A percentile compares a stretch with the other conserved stretches of the same genome.
Evolutionary conservation across 1,140 invertebrate species (phyloP).

Genomic region (Planococcus citri): DNA sequence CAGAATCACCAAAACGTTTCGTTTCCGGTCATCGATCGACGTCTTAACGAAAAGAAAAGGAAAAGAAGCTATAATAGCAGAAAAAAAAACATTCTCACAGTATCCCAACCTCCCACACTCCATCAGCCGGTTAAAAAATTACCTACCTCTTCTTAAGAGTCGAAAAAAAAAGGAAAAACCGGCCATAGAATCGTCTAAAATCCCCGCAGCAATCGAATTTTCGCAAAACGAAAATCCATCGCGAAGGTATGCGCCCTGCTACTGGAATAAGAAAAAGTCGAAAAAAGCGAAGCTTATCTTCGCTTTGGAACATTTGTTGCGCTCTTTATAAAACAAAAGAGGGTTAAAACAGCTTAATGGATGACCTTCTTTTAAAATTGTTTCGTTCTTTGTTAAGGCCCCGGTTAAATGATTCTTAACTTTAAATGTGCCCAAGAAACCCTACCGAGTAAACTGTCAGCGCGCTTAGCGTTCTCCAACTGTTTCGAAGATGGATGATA

Average conservation of each 20-base stretch:
- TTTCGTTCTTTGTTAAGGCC: constrained; percentile 7
- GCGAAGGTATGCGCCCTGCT: background rate
- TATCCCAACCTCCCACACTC: too few relatives aligned
- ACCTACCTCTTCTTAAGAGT: too few relatives aligned
- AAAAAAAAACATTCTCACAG: too few relatives aligned
- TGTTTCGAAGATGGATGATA: constrained; percentile 14
- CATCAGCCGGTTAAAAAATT: too few relatives aligned
- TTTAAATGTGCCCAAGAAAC: constrained; percentile 8
- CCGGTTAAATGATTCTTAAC: constrained; percentile 18
- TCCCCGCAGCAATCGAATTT: background rate
- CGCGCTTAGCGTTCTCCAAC: background rate
- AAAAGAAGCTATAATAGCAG: too few relatives aligned
- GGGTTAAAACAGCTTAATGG: constrained; percentile 13
- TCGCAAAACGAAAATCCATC: background rate
- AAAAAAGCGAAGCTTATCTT: background rate
- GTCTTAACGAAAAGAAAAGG: too few relatives aligned
- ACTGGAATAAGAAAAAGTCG: background rate
- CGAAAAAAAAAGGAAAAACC: too few relatives aligned
- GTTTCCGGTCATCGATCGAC: too few relatives aligned
- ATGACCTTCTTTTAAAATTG: constrained; percentile 17
- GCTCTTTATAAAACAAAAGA: constrained; percentile 14
- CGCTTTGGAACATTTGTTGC: background rate
- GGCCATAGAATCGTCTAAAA: background rate
- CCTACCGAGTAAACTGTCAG: constrained; percentile 16
- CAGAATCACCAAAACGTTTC: too few relatives aligned